phyloP scores from a whole-genome alignment of 2,888 invertebrate species.

The Alviniconcha strummeri region DNA sequence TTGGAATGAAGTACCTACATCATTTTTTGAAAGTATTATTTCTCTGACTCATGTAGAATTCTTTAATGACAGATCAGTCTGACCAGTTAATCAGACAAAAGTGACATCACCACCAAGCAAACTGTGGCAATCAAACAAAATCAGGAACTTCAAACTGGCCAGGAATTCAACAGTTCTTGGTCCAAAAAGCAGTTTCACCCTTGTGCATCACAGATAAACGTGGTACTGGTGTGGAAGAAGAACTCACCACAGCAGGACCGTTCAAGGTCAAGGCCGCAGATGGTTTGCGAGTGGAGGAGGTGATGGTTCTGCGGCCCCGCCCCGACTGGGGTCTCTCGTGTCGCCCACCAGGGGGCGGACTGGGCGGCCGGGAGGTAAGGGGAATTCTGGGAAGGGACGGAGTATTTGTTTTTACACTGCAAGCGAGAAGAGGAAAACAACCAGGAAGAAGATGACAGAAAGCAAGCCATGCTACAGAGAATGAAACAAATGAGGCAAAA shows the following conservation, averaged over 20 bases:
- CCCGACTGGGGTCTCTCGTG: conserved; percentile 57
- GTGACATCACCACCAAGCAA: too few species aligned
- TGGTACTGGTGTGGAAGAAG: too few species aligned
- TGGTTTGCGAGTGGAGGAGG: conserved; percentile 45
- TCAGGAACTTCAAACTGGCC: too few species aligned
- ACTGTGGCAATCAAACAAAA: too few species aligned
- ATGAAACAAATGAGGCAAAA: background rate
- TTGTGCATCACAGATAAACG: background rate
- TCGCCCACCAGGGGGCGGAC: conserved; percentile 50
- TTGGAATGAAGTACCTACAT: too few species aligned
- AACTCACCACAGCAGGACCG: conserved; percentile 27
- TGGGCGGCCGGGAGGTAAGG: conserved; percentile 57
- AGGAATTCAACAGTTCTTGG: too few species aligned
- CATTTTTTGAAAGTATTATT: too few species aligned
- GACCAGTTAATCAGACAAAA: too few species aligned
- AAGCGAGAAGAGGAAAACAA: conserved; percentile 32
- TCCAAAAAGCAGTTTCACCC: too few species aligned
- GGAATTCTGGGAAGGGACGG: conserved; percentile 66
- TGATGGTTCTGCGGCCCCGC: conserved; percentile 32
- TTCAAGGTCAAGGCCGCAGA: conserved; percentile 33
- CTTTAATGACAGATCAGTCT: too few species aligned
- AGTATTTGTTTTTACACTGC: conserved; percentile 50
- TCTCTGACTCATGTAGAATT: too few species aligned
- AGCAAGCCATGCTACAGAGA: conserved; percentile 19
- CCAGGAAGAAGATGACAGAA: conserved; percentile 16